phyloP scores from a whole-genome alignment of 2,113 vertebrate genomes.

The Chauna torquata region DNA sequence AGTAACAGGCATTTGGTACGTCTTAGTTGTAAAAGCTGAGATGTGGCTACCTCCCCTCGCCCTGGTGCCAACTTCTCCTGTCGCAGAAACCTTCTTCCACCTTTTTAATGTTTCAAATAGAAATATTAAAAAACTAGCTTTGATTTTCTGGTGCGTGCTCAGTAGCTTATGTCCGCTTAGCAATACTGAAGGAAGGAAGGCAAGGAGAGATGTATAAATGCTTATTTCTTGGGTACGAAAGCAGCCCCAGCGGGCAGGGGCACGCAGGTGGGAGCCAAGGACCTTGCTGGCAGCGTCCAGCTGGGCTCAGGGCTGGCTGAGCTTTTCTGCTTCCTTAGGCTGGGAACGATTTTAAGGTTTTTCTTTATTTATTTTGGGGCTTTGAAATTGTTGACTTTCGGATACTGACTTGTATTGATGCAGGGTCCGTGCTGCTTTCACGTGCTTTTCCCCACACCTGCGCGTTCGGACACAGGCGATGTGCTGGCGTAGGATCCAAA shows the following conservation, averaged over 20 bases:
- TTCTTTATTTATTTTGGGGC: too few species aligned
- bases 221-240: not conserved
- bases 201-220: not conserved
- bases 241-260: too few species aligned
- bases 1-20: not conserved
- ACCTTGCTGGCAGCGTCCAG: too few species aligned
- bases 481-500: not conserved
- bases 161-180: not conserved
- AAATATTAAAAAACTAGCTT: not conserved
- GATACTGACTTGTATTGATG: not conserved
- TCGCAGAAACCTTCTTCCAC: too few species aligned
- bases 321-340: not conserved
- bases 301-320: too few species aligned
- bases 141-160: not conserved
- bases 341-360: not conserved
- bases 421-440: too few species aligned
- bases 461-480: not conserved
- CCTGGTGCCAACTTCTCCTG: too few species aligned
- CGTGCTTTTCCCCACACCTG: not conserved
- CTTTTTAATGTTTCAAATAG: not conserved
- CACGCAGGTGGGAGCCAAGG: too few species aligned
- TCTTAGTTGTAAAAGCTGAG: not conserved
- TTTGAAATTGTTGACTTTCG: not conserved
- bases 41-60: not conserved
- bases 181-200: not conserved